Evolutionary conservation across 2,888 invertebrate genomes (phyloP).

Genomic region (Hetaerina titia): DNA sequence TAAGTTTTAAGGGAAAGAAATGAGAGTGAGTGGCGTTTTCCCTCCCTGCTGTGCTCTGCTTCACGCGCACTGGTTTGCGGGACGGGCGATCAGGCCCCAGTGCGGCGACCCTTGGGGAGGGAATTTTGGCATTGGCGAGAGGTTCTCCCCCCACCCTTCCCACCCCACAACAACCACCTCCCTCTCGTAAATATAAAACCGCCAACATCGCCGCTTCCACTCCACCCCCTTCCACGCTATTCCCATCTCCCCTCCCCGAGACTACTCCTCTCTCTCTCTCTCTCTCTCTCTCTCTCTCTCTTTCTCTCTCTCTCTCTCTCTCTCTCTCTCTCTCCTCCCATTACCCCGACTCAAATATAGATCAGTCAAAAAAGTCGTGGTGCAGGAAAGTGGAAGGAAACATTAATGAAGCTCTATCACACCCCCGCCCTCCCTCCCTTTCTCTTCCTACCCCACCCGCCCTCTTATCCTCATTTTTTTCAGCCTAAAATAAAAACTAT

Average conservation of each 20-base stretch:
- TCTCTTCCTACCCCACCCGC: background rate
- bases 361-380: background rate
- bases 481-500: no score
- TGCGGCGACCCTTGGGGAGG: no score
- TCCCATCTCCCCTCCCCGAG: background rate
- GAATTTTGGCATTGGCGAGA: no score
- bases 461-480: background rate
- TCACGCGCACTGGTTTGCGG: no score
- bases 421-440: background rate
- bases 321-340: background rate
- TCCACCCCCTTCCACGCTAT: background rate
- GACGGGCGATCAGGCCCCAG: no score
- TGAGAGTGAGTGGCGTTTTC: no score
- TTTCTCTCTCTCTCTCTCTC: background rate
- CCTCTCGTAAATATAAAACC: constrained; percentile 2
- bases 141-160: background rate
- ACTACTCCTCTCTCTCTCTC: background rate
- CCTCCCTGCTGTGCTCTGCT: no score
- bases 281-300: background rate
- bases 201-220: background rate
- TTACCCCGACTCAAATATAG: background rate
- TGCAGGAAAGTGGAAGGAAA: background rate
- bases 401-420: background rate
- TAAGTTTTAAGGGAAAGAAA: no score
- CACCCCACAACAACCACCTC: background rate